Percentiles rank a stretch among this genome's conserved stretches.
These are phyloP conservation scores for Cyclophora punctaria DNA, from an alignment of 2,888 invertebrate species.

Conservation along the genomic window DNA sequence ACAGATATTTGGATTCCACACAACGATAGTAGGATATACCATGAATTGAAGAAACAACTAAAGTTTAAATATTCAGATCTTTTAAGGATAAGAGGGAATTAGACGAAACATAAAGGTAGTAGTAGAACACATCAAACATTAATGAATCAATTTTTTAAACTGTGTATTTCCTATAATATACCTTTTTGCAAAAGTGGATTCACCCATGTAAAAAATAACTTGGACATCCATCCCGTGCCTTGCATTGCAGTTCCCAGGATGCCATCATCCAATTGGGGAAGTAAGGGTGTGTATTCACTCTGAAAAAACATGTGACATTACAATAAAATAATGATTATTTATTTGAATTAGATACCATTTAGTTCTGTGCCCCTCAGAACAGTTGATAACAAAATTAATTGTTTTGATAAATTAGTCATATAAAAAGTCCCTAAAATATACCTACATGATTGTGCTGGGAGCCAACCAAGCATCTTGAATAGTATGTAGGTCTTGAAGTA, in stretches of 20 bases:
- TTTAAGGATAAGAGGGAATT: too few relatives aligned
- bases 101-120: background rate
- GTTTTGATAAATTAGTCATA: too few relatives aligned
- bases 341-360: too few relatives aligned
- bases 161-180: constrained; percentile 14
- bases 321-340: background rate
- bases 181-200: constrained; percentile 88
- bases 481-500: constrained; percentile 63
- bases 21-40: too few relatives aligned
- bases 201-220: constrained; percentile 91
- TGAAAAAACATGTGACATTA: constrained; percentile 28
- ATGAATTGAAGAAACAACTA: too few relatives aligned
- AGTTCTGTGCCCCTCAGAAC: too few relatives aligned
- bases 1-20: too few relatives aligned
- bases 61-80: too few relatives aligned
- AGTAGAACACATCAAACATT: background rate
- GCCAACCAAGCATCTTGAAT: constrained; percentile 63
- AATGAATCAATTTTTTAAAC: background rate
- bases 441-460: constrained; percentile 72
- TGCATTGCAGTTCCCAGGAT: constrained; percentile 90
- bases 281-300: constrained; percentile 77
- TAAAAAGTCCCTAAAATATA: constrained; percentile 6
- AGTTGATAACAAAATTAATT: too few relatives aligned
- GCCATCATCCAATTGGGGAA: constrained; percentile 80
- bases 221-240: constrained; percentile 79